A percentile compares a stretch with the other conserved stretches of the same genome.
Conservation (phyloP, 2,888 invertebrate genomes). For the Trilocha varians region DNA sequence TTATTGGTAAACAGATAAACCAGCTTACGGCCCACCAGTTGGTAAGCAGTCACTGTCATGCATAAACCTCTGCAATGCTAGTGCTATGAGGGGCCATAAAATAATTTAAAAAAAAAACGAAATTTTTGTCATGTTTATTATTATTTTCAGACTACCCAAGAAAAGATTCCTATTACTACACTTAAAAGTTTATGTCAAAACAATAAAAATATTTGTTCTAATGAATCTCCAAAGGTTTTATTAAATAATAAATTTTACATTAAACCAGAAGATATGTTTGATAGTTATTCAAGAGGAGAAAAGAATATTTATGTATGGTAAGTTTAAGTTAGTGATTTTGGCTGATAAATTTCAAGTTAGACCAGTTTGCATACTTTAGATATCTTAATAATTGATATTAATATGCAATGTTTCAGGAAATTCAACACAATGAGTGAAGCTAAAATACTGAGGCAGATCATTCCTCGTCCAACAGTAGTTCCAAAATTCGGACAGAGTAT, state of each 20-base stretch:
- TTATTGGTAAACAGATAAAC: too few species aligned
- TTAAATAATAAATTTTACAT: conserved; percentile 43
- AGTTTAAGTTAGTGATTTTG: conserved; percentile 9
- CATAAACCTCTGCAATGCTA: too few species aligned
- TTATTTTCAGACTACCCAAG: conserved; percentile 70
- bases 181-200: conserved; percentile 73
- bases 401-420: conserved; percentile 70
- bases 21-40: too few species aligned
- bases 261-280: conserved; percentile 51
- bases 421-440: conserved; percentile 84
- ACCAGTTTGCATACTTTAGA: not conserved
- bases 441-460: conserved; percentile 79
- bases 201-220: conserved; percentile 74
- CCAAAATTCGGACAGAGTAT: conserved; percentile 83
- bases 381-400: not conserved
- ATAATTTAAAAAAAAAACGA: too few species aligned
- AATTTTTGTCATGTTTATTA: not conserved
- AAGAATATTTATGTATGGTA: conserved; percentile 50
- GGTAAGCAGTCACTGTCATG: too few species aligned
- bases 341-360: not conserved
- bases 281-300: conserved; percentile 21
- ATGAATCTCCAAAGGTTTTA: conserved; percentile 75
- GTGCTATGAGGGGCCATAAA: too few species aligned
- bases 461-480: conserved; percentile 80
- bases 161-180: conserved; percentile 63